Evolutionary conservation across 2,113 vertebrate species (phyloP), one percentile per base, ranked within the genome.

Genomic region (Alouatta palliata): DNA sequence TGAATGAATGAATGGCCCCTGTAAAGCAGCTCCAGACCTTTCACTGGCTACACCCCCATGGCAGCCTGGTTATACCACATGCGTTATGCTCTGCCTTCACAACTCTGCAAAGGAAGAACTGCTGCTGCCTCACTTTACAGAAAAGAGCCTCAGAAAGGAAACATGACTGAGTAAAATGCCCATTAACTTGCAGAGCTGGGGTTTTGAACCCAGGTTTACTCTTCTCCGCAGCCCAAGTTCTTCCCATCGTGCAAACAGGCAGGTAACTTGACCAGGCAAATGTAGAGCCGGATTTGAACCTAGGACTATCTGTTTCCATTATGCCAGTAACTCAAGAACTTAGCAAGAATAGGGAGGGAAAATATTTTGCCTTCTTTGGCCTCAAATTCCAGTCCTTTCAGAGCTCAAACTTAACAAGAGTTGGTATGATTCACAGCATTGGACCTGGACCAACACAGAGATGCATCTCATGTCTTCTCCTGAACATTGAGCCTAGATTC

Each of bases 291-390:
- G 27, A 82, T 95, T 96, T 95, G 96, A 98, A 97, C 90, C 64
- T 80, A 73, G 11, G 4, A 45, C 90, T 87, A 14, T 68, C 56
- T 27, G 52, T 97, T 97, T 96, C 90, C 95, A 88, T 97, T 94
- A 92, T 77, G 75, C 77, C 86, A 80, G 23, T 35, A 90, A 92
- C 76, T 61, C 43, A 91, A 94, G 91, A 96, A 97, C 95, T 90
- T 90, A 94, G 71, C 45, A 91, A 90, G 94, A 77, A 58, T 37
- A 56, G 27, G 30, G 96, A 96, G 61, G 87, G 83, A 96, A 90
- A 96, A 96, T 96, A 94, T 92, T 97, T 97, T 96, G 96, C 96
- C 97, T 97, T 97, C 93, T 97, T 97, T 98, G 96, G 92, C 91
- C 71, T 97, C 87, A 95, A 90, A 97, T 95, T 97, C 96, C 95